Evolutionary conservation across 2,113 vertebrate species (phyloP), one percentile per base, ranked within the genome.

Genomic region (Blennius ocellaris): DNA sequence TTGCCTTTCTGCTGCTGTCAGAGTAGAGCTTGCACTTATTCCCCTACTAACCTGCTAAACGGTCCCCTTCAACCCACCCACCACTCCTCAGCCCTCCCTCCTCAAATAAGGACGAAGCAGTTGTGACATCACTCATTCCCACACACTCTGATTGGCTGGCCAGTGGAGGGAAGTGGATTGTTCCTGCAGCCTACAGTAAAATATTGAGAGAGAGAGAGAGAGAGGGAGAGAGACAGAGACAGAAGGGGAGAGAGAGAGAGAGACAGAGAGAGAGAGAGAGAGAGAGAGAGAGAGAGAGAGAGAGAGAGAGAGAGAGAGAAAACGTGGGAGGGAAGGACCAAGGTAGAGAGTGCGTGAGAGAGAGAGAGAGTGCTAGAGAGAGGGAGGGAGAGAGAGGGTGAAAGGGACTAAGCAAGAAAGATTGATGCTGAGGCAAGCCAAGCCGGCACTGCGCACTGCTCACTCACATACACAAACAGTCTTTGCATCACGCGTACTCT

Each of bases 61-160:
- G 21, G 44, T 79, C 69, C 67, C 70, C 69, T 80, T 78, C 66
- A 69, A 75, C 76, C 76, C 78, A 54, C 81, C 69, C 60, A 59
- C 77, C 79, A 77, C 66, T n/a, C 11, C 70, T 64, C 65, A 41
- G 9, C 57, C 64, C 79, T 74, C 63, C 40, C 57, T 73, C 67
- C 77, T 58, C 74, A 74, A 70, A 82, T 67, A 74, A 76, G 73
- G 72, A 84, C 52, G 17, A 74, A 56, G 79, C 81, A 88, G 75
- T 70, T 80, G 84, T 91, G 92, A 91, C 87, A 66, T 90, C 89
- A 90, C 50, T 59, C 83, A 76, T 89, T 92, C 89, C 87, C 84
- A 86, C 83, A 37, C 59, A 57, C 69, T 84, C 82, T 59, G 79
- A 91, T 92, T 92, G 91, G 91, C 82, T 37, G 70, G 67, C 70